Evolutionary conservation across 2,888 invertebrate species (phyloP).

Genomic region (Argyra leucocephala): DNA sequence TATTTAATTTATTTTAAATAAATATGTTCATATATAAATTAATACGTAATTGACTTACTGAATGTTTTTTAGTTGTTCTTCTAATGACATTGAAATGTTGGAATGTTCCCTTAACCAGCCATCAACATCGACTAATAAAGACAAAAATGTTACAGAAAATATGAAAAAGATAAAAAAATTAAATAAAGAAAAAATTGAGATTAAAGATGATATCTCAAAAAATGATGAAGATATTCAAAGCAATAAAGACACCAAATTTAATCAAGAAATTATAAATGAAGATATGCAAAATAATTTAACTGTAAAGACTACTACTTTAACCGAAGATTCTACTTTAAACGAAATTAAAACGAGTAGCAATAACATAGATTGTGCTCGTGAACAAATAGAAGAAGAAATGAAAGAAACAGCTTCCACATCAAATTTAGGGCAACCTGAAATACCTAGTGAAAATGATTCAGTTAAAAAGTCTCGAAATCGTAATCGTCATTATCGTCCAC

Average conservation of each 20-base stretch:
- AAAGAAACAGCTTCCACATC: neutral
- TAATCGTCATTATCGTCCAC: neutral
- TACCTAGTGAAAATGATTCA: neutral
- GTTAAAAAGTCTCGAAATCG: neutral
- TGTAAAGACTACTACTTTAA: too few species aligned
- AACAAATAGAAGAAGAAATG: neutral
- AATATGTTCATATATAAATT: neutral
- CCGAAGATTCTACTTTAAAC: neutral
- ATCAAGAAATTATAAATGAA: too few species aligned
- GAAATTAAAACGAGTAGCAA: neutral
- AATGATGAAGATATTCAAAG: too few species aligned
- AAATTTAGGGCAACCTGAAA: neutral
- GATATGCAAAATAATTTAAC: neutral
- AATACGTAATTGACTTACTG: too few species aligned
- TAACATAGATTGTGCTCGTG: neutral
- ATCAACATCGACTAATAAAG: too few species aligned
- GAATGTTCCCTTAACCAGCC: too few species aligned
- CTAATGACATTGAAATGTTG: neutral
- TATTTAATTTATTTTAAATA: neutral
- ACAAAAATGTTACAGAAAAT: too few species aligned
- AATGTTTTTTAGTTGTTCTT: neutral
- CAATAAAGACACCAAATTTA: too few species aligned
- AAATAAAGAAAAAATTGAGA: too few species aligned
- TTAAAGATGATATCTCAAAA: too few species aligned
- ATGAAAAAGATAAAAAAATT: too few species aligned